phyloP scores from a whole-genome alignment of 2,797 vertebrate genomes.

The Chloroceryle amazona region DNA sequence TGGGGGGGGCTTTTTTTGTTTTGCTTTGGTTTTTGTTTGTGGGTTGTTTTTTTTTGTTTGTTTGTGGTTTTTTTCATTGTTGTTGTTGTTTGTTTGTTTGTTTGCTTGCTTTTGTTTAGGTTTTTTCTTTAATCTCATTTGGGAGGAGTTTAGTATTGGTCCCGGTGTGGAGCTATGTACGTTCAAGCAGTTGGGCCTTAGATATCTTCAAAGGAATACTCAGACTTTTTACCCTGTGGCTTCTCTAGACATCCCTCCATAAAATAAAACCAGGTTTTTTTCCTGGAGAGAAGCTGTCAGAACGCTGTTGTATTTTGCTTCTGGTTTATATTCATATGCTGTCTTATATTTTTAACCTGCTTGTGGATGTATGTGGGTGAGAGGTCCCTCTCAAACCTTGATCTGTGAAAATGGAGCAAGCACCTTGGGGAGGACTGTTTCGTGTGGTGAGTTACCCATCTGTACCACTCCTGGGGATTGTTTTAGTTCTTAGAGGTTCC shows the following conservation, averaged over 20 bases:
- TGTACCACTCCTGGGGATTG: not conserved
- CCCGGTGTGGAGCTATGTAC: not conserved
- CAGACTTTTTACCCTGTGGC: not conserved
- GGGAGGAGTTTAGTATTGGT: not conserved
- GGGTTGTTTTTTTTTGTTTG: not conserved
- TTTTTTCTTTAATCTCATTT: not conserved
- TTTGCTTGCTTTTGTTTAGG: too few relatives aligned
- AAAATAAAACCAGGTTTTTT: not conserved
- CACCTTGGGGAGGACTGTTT: not conserved
- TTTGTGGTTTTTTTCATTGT: not conserved
- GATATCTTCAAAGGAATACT: not conserved
- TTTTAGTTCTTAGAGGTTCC: not conserved
- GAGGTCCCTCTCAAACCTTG: not conserved
- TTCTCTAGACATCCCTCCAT: not conserved
- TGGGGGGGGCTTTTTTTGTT: too few relatives aligned
- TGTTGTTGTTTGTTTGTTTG: too few relatives aligned
- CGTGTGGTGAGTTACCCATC: not conserved
- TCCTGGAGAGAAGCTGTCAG: not conserved
- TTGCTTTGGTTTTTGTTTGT: not conserved
- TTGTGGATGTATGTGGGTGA: not conserved
- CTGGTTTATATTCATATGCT: not conserved
- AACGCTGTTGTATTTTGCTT: not conserved
- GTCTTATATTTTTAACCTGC: not conserved
- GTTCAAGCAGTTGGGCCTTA: not conserved
- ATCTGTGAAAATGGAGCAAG: not conserved